Evolutionary conservation across 2,797 vertebrate species (phyloP).

Genomic region (Intellagama lesueurii): DNA sequence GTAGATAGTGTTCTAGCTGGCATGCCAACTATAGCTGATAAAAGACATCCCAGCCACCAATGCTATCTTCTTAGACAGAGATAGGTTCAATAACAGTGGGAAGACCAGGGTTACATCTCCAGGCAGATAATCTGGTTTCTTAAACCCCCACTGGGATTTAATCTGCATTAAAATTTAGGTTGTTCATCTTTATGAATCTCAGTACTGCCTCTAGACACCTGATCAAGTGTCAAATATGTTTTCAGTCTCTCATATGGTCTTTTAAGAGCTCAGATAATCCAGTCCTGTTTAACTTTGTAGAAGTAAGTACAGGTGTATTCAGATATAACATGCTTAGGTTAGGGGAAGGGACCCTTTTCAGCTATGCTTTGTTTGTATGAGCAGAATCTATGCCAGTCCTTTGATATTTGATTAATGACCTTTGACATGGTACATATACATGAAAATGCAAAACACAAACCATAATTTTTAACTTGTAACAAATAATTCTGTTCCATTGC

Average conservation of each 20-base stretch:
- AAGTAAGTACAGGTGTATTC: background rate
- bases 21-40: too few species aligned
- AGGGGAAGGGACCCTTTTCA: background rate
- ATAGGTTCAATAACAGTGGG: background rate
- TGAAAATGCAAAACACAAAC: background rate
- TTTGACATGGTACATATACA: background rate
- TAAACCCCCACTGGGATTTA: background rate
- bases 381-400: background rate
- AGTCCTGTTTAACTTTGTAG: background rate
- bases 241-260: background rate
- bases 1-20: background rate
- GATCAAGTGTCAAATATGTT: background rate
- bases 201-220: background rate
- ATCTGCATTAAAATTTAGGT: background rate
- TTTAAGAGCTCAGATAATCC: background rate
- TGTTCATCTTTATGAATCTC: background rate
- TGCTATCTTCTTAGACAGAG: too few species aligned
- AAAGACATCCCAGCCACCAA: too few species aligned
- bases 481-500: conserved; percentile 2
- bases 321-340: background rate
- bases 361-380: background rate
- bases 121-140: background rate
- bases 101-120: background rate
- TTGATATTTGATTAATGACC: background rate
- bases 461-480: background rate